These are phyloP conservation scores for Tenthredo amoena DNA, from an alignment of 2,888 invertebrate species.

Conservation along the genomic window DNA sequence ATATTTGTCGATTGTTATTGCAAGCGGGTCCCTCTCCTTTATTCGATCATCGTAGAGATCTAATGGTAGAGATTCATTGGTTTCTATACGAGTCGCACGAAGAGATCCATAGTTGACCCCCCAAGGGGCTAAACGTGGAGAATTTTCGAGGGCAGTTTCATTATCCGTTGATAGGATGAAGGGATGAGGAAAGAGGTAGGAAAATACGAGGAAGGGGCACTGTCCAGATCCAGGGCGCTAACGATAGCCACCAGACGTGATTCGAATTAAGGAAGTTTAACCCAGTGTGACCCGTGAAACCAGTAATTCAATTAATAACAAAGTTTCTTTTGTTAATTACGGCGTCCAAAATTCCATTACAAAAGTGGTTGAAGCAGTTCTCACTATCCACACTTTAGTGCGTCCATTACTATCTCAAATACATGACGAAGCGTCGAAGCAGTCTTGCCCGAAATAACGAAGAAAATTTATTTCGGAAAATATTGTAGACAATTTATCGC, in stretches of 20 bases:
- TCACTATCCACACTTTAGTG: neutral
- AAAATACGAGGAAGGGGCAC: slow-evolving; percentile 43
- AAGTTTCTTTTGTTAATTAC: slow-evolving; percentile 51
- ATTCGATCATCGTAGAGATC: slow-evolving; percentile 15
- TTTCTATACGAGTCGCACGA: slow-evolving; percentile 23
- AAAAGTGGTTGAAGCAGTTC: neutral
- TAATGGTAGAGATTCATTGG: neutral
- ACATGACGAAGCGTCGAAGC: neutral
- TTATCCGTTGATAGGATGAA: slow-evolving; percentile 56
- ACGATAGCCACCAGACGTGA: slow-evolving; percentile 69
- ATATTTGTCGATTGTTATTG: neutral
- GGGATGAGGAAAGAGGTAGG: slow-evolving; percentile 53
- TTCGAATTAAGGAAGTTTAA: slow-evolving; percentile 66
- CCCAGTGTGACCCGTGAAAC: slow-evolving; percentile 21
- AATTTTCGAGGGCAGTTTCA: slow-evolving; percentile 56
- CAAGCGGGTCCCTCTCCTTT: neutral
- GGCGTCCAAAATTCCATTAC: neutral
- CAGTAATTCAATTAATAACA: slow-evolving; percentile 54
- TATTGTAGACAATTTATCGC: neutral
- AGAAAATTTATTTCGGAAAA: neutral
- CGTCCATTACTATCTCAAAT: neutral
- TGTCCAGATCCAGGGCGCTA: slow-evolving; percentile 63
- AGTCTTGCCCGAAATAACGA: neutral
- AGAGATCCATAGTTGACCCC: slow-evolving; percentile 11
- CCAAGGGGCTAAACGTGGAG: slow-evolving; percentile 33